These are phyloP conservation scores for Pantelozetes paolii DNA, from an alignment of 2,888 invertebrate genomes.

Conservation along the genomic window DNA sequence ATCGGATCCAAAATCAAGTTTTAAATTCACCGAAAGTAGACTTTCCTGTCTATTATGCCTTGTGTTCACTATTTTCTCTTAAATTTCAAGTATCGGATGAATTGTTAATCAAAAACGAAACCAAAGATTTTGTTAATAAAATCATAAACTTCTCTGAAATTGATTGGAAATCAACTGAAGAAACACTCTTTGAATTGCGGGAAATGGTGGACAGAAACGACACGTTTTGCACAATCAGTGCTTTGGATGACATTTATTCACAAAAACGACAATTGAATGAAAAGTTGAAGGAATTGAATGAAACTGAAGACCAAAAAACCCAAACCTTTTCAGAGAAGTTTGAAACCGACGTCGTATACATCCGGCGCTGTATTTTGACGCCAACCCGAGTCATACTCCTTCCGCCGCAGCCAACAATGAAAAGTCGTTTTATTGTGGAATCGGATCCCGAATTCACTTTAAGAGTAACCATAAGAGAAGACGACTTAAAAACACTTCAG, in stretches of 20 bases:
- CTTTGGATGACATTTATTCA: constrained; percentile 40
- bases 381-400: constrained; percentile 44
- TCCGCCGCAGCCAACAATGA: constrained; percentile 45
- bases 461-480: constrained; percentile 45
- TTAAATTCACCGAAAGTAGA: not conserved
- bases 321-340: not conserved
- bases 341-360: not conserved
- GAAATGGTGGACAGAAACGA: constrained; percentile 40
- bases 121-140: not conserved
- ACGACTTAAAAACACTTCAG: constrained; percentile 44
- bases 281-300: not conserved
- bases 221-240: constrained; percentile 38
- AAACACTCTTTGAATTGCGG: constrained; percentile 43
- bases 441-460: constrained; percentile 46
- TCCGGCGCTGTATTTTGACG: constrained; percentile 46
- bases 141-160: not conserved
- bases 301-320: not conserved
- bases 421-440: constrained; percentile 45
- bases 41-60: not conserved
- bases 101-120: not conserved
- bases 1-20: not conserved
- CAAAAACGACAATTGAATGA: not conserved
- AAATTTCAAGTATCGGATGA: not conserved
- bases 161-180: constrained; percentile 38
- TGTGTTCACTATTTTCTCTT: not conserved